Evolutionary conservation across 2,113 vertebrate genomes (phyloP), one percentile per base, ranked within the genome.

Genomic region (Tychaedon coryphoeus): DNA sequence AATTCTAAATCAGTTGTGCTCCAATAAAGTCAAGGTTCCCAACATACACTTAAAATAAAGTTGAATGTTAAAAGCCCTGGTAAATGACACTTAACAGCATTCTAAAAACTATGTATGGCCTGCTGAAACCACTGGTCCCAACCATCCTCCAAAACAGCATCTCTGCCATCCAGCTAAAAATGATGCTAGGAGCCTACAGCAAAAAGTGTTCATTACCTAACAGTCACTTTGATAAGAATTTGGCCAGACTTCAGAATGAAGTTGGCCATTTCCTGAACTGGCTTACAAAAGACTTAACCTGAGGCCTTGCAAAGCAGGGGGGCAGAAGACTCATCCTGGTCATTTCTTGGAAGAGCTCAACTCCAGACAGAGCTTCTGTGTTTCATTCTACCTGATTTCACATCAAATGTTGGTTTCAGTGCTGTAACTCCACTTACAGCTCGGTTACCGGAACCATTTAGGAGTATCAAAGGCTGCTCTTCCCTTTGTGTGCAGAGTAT

Each of bases 1-100:
- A 88, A 87, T 51, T 28, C 43, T 71, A 50, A 54, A 78, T 75
- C 62, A 88, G 87, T 47, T 91, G 80, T 69, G 76, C 28, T 78
- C 22, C n/a, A 75, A 71, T 73, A 58, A 70, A 60, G 26, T 9
- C 6, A 58, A 86, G 29, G 36, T 69, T 87, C 66, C 36, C 20
- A 60, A 53, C 14, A n/a, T 61, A 57, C 25, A 18, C 6, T 79
- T 86, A 53, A 90, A 88, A 71, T 40, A 16, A 54, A 81, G 9
- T 9, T 70, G 23, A 66, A 56, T 36, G 26, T 61, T 86, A 6
- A 42, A 73, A 90, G 70, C 54, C 33, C n/a, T 65, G 36, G 31
- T 56, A 86, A 78, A 67, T 14, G 17, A 72, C 71, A 61, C 38
- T 73, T 22, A 89, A 78, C 26, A 76, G 50, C 33, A 61, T 57